phyloP scores from a whole-genome alignment of 2,113 vertebrate genomes.

The Chlorodrepanis virens region DNA sequence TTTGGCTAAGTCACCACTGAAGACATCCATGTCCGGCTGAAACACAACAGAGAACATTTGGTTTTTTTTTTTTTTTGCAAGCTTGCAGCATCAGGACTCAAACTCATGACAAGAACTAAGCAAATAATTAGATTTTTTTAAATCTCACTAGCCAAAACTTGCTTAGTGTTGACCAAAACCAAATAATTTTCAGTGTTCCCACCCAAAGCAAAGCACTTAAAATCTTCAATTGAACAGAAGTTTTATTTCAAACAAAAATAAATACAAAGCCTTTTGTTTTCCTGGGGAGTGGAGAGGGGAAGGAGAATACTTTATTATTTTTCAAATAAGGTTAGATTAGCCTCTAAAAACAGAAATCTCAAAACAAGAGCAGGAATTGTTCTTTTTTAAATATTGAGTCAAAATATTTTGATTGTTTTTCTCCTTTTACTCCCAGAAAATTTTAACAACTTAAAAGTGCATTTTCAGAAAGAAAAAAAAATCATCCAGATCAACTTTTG shows the following conservation, averaged over 20 bases:
- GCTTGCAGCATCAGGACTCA: background rate
- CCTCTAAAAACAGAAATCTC: slow-evolving; percentile 24
- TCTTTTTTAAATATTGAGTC: background rate
- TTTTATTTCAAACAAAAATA: slow-evolving; percentile 38
- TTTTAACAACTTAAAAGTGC: background rate
- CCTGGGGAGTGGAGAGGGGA: background rate
- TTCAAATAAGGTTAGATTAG: slow-evolving; percentile 16
- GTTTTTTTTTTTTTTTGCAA: background rate
- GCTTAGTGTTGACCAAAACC: background rate
- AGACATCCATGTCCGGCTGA: background rate
- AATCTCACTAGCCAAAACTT: slow-evolving; percentile 1
- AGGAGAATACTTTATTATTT: slow-evolving; percentile 41
- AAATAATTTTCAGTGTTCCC: background rate
- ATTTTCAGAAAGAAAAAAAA: background rate
- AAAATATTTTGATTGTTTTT: background rate
- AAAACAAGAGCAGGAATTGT: background rate
- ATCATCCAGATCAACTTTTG: background rate
- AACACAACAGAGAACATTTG: background rate
- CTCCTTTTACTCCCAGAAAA: background rate
- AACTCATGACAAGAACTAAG: background rate
- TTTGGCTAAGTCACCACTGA: background rate
- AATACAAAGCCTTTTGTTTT: slow-evolving; percentile 45
- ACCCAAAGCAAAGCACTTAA: slow-evolving; percentile 5
- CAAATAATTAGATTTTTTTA: slow-evolving; percentile 1
- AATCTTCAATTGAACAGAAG: background rate